Conservation (phyloP, 2,113 vertebrate species). For the Notiomystis cincta region DNA sequence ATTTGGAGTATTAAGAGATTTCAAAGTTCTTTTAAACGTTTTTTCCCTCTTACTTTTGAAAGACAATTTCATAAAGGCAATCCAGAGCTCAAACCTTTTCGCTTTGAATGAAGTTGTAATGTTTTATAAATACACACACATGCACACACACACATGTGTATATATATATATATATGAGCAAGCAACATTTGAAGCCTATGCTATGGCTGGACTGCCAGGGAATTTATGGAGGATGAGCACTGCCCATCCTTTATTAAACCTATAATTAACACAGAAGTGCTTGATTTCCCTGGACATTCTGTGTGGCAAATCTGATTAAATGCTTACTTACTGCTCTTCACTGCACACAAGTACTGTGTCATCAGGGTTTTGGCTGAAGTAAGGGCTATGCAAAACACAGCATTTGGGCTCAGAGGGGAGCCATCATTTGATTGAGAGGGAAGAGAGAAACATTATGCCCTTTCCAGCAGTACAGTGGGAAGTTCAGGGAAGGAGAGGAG, state of each 20-base stretch:
- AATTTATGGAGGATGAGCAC: not conserved
- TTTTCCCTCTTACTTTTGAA: not conserved
- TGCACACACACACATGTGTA: rapidly evolving
- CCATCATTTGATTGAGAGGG: not conserved
- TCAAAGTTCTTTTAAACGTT: not conserved
- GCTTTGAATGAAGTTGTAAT: not conserved
- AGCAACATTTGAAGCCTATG: not conserved
- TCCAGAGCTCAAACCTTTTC: not conserved
- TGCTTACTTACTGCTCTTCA: not conserved
- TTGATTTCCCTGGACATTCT: not conserved
- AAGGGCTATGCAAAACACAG: not conserved
- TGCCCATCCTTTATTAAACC: not conserved
- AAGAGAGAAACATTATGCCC: not conserved
- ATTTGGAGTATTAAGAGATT: not conserved
- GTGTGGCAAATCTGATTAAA: not conserved
- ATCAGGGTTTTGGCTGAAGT: not conserved
- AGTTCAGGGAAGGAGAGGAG: not conserved
- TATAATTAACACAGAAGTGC: not conserved
- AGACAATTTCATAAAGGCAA: not conserved
- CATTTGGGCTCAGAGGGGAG: rapidly evolving
- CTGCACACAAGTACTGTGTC: not conserved
- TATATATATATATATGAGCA: rapidly evolving
- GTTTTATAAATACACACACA: not conserved
- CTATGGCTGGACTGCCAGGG: not conserved
- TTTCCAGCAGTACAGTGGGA: not conserved